Evolutionary conservation across 2,797 vertebrate species (phyloP), one percentile per base, ranked within the genome.

Genomic region (Alfaro cultratus): DNA sequence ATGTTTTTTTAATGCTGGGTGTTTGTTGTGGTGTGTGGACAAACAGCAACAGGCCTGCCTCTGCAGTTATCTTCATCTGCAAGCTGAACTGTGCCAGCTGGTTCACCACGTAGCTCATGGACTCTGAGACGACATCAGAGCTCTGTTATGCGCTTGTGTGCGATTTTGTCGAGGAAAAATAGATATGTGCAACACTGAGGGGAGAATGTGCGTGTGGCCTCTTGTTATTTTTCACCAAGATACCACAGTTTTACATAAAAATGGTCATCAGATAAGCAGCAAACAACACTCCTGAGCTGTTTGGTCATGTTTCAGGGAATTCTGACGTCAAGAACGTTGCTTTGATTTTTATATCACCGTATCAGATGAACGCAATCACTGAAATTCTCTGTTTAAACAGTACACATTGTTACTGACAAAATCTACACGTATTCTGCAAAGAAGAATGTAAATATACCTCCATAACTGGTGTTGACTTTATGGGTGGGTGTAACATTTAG

Each of bases 81-180:
- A 72, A 79, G 43, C 45, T 79, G 53, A 88, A 80, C 78, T 74
- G 34, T 15, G 53, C 51, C 79, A 88, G 72, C 70, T 78, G 76
- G 74, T 29, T 70, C 68, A 60, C 36, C 36, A 13, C 2, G 34
- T 51, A 41, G 26, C 64, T 81, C n/a, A 64, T 7, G 57, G 34
- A 15, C 70, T 45, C 46, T 1, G 68, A 75, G 55, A 46, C 43
- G 67, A 78, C 74, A 81, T 68, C 7, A 71, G 75, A 84, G 78
- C 46, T 77, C 15, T 74, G 26, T 78, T 34, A 78, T 76, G 8
- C 77, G 2, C 29, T 7, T 64, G 55, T 39, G 62, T 12, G 36
- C 2, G 64, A 68, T 41, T 41, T 67, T 76, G 31, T 10, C 71
- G 0, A 26, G 16, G 36, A 74, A 36, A 36, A 36, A 23, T 23